phyloP scores from a whole-genome alignment of 2,113 vertebrate genomes.

The Notiomystis cincta region DNA sequence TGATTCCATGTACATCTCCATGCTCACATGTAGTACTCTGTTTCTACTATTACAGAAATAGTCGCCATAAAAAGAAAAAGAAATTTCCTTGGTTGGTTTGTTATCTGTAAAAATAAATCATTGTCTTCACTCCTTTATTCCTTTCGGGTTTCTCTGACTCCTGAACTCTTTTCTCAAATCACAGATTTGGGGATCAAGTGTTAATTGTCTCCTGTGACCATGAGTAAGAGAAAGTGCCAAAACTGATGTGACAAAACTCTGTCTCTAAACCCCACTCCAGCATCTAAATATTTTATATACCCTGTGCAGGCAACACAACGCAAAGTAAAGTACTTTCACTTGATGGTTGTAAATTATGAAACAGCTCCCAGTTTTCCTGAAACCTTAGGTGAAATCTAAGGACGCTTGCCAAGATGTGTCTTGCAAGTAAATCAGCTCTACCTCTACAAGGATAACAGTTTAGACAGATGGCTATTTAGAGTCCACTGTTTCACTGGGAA shows the following conservation, averaged over 20 bases:
- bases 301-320: slow-evolving; percentile 36
- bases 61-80: not conserved
- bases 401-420: slow-evolving; percentile 51
- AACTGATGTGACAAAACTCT: slow-evolving; percentile 39
- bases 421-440: slow-evolving; percentile 67
- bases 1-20: not conserved
- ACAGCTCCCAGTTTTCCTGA: slow-evolving; percentile 48
- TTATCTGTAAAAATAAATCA: not conserved
- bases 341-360: slow-evolving; percentile 71
- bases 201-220: not conserved
- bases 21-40: not conserved
- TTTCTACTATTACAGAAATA: not conserved
- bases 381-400: slow-evolving; percentile 60
- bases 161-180: not conserved
- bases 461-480: slow-evolving; percentile 65
- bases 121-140: not conserved
- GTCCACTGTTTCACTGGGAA: slow-evolving; percentile 23
- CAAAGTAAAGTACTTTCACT: slow-evolving; percentile 59
- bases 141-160: not conserved
- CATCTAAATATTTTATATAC: slow-evolving; percentile 70
- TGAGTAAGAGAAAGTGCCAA: slow-evolving; percentile 1
- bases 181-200: not conserved
- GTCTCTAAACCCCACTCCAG: not conserved
- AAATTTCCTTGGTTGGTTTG: not conserved
- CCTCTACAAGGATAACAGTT: not conserved